These are phyloP conservation scores for Trachurus trachurus DNA, from an alignment of 2,797 vertebrate genomes.

Conservation along the genomic window DNA sequence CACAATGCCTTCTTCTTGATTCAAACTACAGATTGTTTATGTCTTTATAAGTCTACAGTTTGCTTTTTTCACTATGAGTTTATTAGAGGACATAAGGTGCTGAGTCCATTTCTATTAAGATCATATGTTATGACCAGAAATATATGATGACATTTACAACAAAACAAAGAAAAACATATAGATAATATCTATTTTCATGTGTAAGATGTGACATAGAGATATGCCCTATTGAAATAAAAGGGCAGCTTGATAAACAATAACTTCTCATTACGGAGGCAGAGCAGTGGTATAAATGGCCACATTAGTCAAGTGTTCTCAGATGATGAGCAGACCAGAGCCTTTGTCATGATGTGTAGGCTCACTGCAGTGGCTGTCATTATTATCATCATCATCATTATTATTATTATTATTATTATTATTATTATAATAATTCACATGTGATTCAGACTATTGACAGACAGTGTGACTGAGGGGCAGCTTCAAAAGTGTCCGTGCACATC, in stretches of 20 bases:
- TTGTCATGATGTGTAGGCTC: neutral
- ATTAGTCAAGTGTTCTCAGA: neutral
- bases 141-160: no score
- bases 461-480: neutral
- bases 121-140: no score
- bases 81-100: no score
- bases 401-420: neutral
- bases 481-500: constrained; percentile 1
- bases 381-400: neutral
- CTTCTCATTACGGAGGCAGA: neutral
- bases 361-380: neutral
- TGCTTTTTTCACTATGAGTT: no score
- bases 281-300: neutral
- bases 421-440: neutral
- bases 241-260: neutral
- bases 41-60: no score
- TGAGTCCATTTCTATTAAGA: no score
- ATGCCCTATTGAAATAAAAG: neutral
- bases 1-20: no score
- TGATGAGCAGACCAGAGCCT: neutral
- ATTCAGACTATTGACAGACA: constrained; percentile 14
- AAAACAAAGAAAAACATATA: no score
- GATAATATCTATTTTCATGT: no score
- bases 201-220: no score
- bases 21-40: no score